A percentile compares a stretch with the other conserved stretches of the same genome.
Conservation (phyloP, 2,797 vertebrate genomes). For the Gambelia wislizenii region DNA sequence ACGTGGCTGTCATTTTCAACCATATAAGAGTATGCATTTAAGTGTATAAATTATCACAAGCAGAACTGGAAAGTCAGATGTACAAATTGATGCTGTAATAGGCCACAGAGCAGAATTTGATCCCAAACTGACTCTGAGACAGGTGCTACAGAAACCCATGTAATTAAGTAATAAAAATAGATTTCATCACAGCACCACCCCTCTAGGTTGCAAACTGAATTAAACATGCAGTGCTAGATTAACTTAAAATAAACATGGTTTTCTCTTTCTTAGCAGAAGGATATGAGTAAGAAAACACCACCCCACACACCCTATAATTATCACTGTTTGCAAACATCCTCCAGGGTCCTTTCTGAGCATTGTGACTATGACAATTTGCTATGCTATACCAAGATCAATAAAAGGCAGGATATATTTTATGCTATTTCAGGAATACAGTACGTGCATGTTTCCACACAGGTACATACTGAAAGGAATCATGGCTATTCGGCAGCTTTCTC, state of each 20-base stretch:
- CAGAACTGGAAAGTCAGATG: background rate
- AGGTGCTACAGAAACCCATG: constrained; percentile 16
- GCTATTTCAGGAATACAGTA: background rate
- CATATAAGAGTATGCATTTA: background rate
- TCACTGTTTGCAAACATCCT: constrained; percentile 31
- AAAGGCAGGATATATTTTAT: background rate
- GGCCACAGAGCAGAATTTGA: accelerated
- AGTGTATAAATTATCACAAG: background rate
- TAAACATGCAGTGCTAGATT: background rate
- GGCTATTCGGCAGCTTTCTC: too few relatives aligned
- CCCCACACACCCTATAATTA: constrained; percentile 35
- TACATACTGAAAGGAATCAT: background rate
- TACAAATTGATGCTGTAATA: background rate
- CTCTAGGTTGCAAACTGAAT: constrained; percentile 8
- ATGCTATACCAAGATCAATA: background rate
- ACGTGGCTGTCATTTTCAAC: background rate
- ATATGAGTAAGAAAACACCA: constrained; percentile 41
- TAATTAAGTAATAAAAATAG: constrained; percentile 43
- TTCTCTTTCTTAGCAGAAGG: constrained; percentile 24
- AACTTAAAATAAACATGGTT: constrained; percentile 20
- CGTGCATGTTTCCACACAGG: background rate
- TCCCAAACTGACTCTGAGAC: background rate
- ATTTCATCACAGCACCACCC: background rate
- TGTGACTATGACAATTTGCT: too few relatives aligned
- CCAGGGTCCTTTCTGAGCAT: background rate